A percentile compares a stretch with the other conserved stretches of the same genome.
Evolutionary conservation across 2,797 vertebrate genomes (phyloP).

Genomic region (Notolabrus celidotus): DNA sequence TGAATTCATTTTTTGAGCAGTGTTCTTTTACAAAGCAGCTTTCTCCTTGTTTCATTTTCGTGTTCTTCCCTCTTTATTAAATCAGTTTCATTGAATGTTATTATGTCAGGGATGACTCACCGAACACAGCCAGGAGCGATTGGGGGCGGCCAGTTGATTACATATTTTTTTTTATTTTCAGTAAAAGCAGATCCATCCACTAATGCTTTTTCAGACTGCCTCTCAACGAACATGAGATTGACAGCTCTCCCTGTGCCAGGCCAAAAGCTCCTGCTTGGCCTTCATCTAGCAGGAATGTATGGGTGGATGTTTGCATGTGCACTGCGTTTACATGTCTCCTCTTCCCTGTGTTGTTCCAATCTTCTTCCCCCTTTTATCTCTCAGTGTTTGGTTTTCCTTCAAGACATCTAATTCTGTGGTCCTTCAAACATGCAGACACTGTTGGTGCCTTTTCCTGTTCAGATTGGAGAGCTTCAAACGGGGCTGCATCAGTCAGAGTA

Average conservation of each 20-base stretch:
- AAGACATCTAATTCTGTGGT: constrained; percentile 67
- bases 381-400: constrained; percentile 69
- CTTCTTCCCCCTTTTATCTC: constrained; percentile 60
- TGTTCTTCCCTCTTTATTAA: constrained; percentile 37
- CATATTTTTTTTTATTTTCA: constrained; percentile 44
- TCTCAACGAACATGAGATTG: constrained; percentile 65
- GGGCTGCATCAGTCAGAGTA: constrained; percentile 43
- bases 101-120: constrained; percentile 47
- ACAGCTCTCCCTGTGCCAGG: constrained; percentile 70
- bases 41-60: constrained; percentile 21
- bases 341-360: constrained; percentile 51
- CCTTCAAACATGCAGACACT: constrained; percentile 59
- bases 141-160: constrained; percentile 21
- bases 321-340: constrained; percentile 40
- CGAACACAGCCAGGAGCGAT: constrained; percentile 29
- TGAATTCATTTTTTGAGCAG: too few relatives aligned
- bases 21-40: constrained; percentile 55
- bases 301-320: constrained; percentile 41
- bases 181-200: constrained; percentile 61
- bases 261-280: constrained; percentile 70
- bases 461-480: constrained; percentile 58
- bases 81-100: constrained; percentile 47
- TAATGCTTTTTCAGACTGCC: constrained; percentile 58
- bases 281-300: constrained; percentile 78
- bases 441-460: constrained; percentile 51